Evolutionary conservation across 2,888 invertebrate species (phyloP).

Genomic region (Drosophila paramelanica): DNA sequence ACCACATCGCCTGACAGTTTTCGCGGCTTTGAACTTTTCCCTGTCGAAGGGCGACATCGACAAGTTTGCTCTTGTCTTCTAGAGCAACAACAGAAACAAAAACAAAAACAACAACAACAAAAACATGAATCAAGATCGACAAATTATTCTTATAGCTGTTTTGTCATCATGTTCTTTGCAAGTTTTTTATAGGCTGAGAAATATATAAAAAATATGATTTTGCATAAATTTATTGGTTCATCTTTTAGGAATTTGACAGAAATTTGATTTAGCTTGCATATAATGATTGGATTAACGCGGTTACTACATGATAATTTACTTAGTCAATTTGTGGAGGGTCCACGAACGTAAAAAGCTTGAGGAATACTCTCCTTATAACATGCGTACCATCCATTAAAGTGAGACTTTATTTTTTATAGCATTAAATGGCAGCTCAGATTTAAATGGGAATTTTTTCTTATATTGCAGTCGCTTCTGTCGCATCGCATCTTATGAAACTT

Average conservation of each 20-base stretch:
- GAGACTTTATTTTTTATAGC: neutral
- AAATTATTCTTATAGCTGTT: slow-evolving; percentile 44
- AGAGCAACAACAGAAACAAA: slow-evolving; percentile 30
- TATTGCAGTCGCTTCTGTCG: slow-evolving; percentile 1
- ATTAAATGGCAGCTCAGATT: neutral
- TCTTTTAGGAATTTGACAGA: slow-evolving; percentile 46
- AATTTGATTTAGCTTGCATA: slow-evolving; percentile 56
- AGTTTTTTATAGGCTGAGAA: slow-evolving; percentile 33
- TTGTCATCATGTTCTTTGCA: slow-evolving; percentile 24
- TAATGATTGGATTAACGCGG: slow-evolving; percentile 44
- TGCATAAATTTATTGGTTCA: slow-evolving; percentile 50
- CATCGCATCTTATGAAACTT: slow-evolving; percentile 9
- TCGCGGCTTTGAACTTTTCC: slow-evolving; percentile 75
- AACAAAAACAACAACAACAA: slow-evolving; percentile 10
- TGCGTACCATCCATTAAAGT: neutral
- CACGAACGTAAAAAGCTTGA: neutral
- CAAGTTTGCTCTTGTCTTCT: slow-evolving; percentile 56
- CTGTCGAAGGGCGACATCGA: slow-evolving; percentile 67
- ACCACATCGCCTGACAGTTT: slow-evolving; percentile 74
- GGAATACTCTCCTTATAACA: neutral
- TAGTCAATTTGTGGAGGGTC: slow-evolving; percentile 1
- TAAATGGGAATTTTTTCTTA: slow-evolving; percentile 2
- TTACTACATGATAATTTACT: slow-evolving; percentile 43
- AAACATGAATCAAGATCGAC: slow-evolving; percentile 28
- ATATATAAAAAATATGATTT: slow-evolving; percentile 28